Percentiles rank a stretch among this genome's conserved stretches.
phyloP scores from a whole-genome alignment of 2,797 vertebrate genomes.

The Enteromius afrohamiltoni region DNA sequence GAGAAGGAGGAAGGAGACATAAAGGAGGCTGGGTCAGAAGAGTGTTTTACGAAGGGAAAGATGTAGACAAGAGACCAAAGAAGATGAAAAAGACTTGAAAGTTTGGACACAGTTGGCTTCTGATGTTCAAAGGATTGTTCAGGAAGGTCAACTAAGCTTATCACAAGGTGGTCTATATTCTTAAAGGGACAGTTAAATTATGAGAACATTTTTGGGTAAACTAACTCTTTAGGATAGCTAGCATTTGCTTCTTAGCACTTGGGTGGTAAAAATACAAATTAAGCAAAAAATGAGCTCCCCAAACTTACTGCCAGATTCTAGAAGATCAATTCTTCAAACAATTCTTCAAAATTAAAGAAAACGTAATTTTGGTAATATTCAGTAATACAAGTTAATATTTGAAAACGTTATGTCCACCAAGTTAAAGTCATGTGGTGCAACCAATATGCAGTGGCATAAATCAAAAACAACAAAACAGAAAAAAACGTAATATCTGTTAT shows the following conservation, averaged over 20 bases:
- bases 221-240: not conserved
- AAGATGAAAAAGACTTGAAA: not conserved
- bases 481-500: not conserved
- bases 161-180: not conserved
- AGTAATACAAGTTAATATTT: no score
- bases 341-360: no score
- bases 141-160: not conserved
- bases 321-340: no score
- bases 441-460: not conserved
- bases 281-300: no score
- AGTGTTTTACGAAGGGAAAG: not conserved
- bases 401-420: not conserved
- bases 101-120: not conserved
- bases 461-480: not conserved
- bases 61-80: not conserved
- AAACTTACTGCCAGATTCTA: no score
- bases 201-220: not conserved
- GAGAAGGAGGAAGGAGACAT: conserved; percentile 16
- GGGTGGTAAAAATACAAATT: no score
- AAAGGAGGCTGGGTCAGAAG: conserved; percentile 1
- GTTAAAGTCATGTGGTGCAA: not conserved
- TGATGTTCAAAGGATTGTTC: not conserved
- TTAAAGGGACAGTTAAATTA: not conserved
- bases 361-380: no score
- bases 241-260: not conserved